Evolutionary conservation across 2,888 invertebrate species (phyloP), one percentile per base, ranked within the genome.

Genomic region (Synergus gifuensis): DNA sequence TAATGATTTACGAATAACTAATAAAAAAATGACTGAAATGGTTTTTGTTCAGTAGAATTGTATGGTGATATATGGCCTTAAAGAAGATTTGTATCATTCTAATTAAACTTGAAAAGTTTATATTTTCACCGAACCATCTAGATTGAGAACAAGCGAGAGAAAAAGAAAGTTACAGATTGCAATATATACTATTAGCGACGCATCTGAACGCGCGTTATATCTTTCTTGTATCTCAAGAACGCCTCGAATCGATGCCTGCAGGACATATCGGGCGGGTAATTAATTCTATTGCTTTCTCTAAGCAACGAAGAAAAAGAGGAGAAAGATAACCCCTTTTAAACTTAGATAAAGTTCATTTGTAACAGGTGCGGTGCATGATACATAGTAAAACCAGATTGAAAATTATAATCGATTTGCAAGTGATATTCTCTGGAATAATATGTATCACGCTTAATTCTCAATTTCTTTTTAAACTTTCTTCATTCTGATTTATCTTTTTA

Each of bases 271-370:
- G n/a, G 16, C 54, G 16, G n/a, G 7, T 54, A 54, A 54, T 54
- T 54, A 54, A 54, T 54, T 54, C 54, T n/a, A 54, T 54, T 54
- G 54, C 54, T 54, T 54, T 54, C 54, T n/a, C 54, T 54, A 54
- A 54, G 54, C n/a, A 8, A n/a, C n/a, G n/a, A n/a, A n/a, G 16
- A 54, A 54, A 54, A 44, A 44, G 11, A 80, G 73, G 42, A 54
- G 36, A 36, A 79, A 77, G 76, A 80, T 77, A 76, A 77, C 54
- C 78, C 78, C 79, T 76, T 76, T 49, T 78, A 64, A 78, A 54
- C 76, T 63, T 79, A 79, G 79, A 79, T 82, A 62, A 73, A 58
- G 78, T 49, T 77, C 76, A 80, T 79, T 77, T 76, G 82, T 69
- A 78, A 78, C 62, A 73, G 60, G 63, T 40, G 18, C 22, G 36